phyloP scores from a whole-genome alignment of 2,888 invertebrate species.

The Aethes cnicana region DNA sequence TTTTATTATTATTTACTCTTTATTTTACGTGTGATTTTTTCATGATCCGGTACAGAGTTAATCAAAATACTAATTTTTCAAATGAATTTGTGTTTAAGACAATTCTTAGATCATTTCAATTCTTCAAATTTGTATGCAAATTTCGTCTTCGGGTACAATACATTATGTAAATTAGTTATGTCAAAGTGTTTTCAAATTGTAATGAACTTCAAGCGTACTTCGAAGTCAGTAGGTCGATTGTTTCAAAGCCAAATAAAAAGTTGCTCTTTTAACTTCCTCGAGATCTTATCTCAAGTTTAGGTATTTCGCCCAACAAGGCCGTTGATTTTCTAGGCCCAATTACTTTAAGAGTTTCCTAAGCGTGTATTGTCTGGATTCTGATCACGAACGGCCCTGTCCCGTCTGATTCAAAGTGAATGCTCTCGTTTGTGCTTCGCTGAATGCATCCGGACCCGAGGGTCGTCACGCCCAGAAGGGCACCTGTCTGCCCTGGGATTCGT shows the following conservation, averaged over 20 bases:
- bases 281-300: conserved; percentile 10
- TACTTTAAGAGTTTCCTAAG: conserved; percentile 35
- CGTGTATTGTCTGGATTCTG: conserved; percentile 51
- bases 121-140: too few species aligned
- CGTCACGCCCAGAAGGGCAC: conserved; percentile 32
- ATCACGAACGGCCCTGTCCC: conserved; percentile 60
- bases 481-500: conserved; percentile 19
- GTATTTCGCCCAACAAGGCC: conserved; percentile 9
- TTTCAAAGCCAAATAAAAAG: conserved; percentile 17
- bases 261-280: conserved; percentile 12
- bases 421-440: conserved; percentile 58
- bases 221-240: neutral
- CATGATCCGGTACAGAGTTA: too few species aligned
- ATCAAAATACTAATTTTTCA: too few species aligned
- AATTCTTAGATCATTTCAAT: too few species aligned
- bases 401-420: conserved; percentile 67
- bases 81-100: too few species aligned
- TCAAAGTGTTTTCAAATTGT: neutral
- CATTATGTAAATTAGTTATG: too few species aligned
- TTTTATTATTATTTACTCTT: too few species aligned
- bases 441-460: conserved; percentile 66
- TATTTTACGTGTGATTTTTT: too few species aligned
- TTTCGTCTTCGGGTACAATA: too few species aligned
- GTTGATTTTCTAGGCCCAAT: conserved; percentile 25
- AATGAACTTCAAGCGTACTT: neutral